Conservation (phyloP, 2,888 invertebrate genomes). For the Pseudeuparius sepicola region DNA sequence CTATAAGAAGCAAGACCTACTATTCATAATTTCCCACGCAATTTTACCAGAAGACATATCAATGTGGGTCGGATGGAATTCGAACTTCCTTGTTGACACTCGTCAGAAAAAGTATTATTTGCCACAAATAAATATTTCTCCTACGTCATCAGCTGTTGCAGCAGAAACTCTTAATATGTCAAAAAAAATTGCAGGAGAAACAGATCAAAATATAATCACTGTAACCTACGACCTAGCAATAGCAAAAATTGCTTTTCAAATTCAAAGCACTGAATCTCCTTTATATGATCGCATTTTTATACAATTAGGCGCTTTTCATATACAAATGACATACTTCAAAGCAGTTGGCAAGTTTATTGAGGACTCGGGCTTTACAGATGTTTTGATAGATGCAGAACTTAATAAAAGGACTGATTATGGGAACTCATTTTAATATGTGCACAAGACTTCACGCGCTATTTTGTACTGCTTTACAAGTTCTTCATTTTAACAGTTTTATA, state of each 20-base stretch:
- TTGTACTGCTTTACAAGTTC: not conserved
- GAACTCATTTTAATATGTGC: not conserved
- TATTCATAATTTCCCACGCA: slow-evolving; percentile 5
- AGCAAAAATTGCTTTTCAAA: slow-evolving; percentile 13
- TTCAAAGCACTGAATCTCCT: slow-evolving; percentile 11
- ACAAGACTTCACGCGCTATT: slow-evolving; percentile 1
- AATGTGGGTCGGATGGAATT: slow-evolving; percentile 9
- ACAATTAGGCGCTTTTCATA: slow-evolving; percentile 13
- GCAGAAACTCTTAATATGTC: slow-evolving; percentile 10
- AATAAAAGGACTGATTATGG: slow-evolving; percentile 1
- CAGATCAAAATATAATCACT: slow-evolving; percentile 7
- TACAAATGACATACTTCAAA: slow-evolving; percentile 11
- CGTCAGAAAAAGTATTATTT: slow-evolving; percentile 5
- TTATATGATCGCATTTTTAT: slow-evolving; percentile 10
- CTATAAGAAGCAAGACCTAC: slow-evolving; percentile 4
- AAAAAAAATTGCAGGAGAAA: slow-evolving; percentile 8
- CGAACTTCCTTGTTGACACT: slow-evolving; percentile 4
- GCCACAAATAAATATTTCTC: slow-evolving; percentile 20
- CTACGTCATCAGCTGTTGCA: slow-evolving; percentile 26
- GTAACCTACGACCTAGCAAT: slow-evolving; percentile 10
- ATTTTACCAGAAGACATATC: slow-evolving; percentile 1
- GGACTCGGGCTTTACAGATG: slow-evolving; percentile 7
- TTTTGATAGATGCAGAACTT: not conserved
- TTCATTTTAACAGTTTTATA: slow-evolving; percentile 3
- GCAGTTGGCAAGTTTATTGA: too few species aligned